A percentile compares a stretch with the other conserved stretches of the same genome.
These are phyloP conservation scores for Drosophila littoralis DNA, from an alignment of 1,140 invertebrate genomes.

Conservation along the genomic window DNA sequence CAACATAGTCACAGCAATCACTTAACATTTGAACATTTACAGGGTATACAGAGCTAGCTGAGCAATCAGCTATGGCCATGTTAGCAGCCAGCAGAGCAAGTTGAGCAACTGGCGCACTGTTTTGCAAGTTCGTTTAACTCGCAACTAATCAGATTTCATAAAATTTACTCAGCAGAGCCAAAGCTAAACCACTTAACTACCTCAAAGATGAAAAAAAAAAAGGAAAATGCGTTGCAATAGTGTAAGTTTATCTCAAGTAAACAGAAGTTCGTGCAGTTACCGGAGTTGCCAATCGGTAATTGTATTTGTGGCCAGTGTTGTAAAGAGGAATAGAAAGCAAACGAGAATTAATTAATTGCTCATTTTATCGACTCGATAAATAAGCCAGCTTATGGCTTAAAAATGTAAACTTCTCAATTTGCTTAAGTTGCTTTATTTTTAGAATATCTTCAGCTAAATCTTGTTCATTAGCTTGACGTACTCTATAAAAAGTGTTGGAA, in stretches of 20 bases:
- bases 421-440: no score
- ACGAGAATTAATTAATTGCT: not conserved
- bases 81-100: slow-evolving; percentile 7
- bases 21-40: not conserved
- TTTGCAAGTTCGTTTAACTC: slow-evolving; percentile 29
- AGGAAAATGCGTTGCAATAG: not conserved
- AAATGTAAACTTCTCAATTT: no score
- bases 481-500: no score
- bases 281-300: not conserved
- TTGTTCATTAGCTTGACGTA: no score
- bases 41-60: not conserved
- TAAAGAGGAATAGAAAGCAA: not conserved
- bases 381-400: no score
- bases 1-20: no score
- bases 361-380: not conserved
- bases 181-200: slow-evolving; percentile 21
- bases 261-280: no score
- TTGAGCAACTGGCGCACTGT: slow-evolving; percentile 20
- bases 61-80: not conserved
- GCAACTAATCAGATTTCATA: slow-evolving; percentile 42
- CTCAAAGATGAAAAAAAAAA: not conserved
- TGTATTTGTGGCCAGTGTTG: not conserved
- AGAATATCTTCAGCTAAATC: no score
- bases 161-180: slow-evolving; percentile 28
- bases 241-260: no score